phyloP scores from a whole-genome alignment of 2,113 vertebrate species.

The Colistium nudipinnis region DNA sequence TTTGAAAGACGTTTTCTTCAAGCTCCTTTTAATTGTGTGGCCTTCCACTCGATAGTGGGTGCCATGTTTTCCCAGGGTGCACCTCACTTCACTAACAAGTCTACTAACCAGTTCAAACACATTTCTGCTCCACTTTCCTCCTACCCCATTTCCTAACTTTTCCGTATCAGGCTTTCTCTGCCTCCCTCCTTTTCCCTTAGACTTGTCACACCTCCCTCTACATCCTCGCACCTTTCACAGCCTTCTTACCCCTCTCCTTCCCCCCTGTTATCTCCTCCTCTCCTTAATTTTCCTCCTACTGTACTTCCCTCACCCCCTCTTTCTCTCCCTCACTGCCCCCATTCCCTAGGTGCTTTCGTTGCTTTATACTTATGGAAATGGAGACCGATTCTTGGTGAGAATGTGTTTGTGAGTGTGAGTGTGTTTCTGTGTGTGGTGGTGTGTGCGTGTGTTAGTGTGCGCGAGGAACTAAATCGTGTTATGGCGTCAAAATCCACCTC shows the following conservation, averaged over 20 bases:
- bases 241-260: conserved; percentile 7
- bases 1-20: conserved; percentile 13
- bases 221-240: neutral
- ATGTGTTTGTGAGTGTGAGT: conserved; percentile 7
- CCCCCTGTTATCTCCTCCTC: neutral
- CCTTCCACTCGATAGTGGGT: conserved; percentile 14
- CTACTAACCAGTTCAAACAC: conserved; percentile 19
- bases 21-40: neutral
- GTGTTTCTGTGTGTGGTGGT: neutral
- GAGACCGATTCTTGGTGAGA: conserved; percentile 21
- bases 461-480: neutral
- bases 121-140: conserved; percentile 1
- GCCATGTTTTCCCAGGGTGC: conserved; percentile 46
- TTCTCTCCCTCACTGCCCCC: neutral
- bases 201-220: neutral
- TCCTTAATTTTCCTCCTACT: neutral
- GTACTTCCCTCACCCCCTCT: neutral
- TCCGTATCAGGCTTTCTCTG: neutral
- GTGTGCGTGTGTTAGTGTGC: neutral
- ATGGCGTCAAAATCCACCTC: neutral
- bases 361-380: conserved; percentile 36
- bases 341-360: neutral
- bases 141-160: neutral
- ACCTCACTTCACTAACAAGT: conserved; percentile 38
- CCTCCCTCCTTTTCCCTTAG: neutral